Evolutionary conservation across 2,797 vertebrate genomes (phyloP).

Genomic region (Tokudaia muenninki): DNA sequence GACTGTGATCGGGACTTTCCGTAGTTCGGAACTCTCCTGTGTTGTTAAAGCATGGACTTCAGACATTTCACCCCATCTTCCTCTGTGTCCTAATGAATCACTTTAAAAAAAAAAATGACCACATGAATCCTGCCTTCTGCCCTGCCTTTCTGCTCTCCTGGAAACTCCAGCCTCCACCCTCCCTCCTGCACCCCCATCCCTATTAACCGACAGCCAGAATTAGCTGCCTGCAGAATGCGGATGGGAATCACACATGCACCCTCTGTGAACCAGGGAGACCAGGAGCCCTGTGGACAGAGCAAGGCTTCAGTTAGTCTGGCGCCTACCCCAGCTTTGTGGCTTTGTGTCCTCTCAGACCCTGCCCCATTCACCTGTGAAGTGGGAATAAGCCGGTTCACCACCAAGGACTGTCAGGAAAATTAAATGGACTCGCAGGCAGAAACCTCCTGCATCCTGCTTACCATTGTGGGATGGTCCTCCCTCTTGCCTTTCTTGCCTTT

Average conservation of each 20-base stretch:
- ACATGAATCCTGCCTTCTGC: conserved; percentile 55
- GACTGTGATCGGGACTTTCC: conserved; percentile 71
- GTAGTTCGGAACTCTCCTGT: conserved; percentile 41
- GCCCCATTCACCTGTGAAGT: neutral
- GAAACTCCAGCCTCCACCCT: conserved; percentile 42
- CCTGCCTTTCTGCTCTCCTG: conserved; percentile 20
- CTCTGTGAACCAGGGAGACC: neutral
- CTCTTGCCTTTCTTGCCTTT: neutral
- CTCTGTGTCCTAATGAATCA: conserved; percentile 71
- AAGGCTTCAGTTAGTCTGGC: neutral
- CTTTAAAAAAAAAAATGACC: neutral
- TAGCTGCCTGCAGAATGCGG: neutral
- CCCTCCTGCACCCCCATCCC: neutral
- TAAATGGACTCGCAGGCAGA: accelerated
- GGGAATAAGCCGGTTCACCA: neutral
- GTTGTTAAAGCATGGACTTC: conserved; percentile 37
- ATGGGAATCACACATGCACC: neutral
- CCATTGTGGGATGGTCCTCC: neutral
- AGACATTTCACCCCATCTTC: conserved; percentile 32
- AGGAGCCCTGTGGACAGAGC: neutral
- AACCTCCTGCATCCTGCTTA: neutral
- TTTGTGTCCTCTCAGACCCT: neutral
- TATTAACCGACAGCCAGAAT: neutral
- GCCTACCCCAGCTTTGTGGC: neutral
- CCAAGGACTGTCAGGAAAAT: neutral